A percentile compares a stretch with the other conserved stretches of the same genome.
These are phyloP conservation scores for Suillia variegata DNA, from an alignment of 2,888 invertebrate genomes.

Conservation along the genomic window DNA sequence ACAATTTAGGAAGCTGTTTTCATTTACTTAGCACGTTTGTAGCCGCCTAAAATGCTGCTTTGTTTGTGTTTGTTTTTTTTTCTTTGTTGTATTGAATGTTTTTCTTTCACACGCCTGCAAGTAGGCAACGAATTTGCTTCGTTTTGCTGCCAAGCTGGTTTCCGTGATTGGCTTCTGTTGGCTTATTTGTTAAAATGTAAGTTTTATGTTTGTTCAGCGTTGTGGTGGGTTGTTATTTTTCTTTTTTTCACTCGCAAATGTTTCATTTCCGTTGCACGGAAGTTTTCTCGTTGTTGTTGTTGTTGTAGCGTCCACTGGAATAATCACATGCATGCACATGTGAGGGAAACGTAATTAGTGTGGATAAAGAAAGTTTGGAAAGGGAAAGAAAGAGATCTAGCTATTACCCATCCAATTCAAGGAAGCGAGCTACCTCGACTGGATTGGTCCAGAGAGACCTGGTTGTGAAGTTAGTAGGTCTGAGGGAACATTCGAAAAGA, in stretches of 20 bases:
- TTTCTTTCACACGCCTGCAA: neutral
- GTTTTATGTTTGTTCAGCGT: constrained; percentile 14
- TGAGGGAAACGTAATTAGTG: no score
- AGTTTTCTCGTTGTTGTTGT: neutral
- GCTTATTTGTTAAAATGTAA: constrained; percentile 11
- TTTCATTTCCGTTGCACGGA: neutral
- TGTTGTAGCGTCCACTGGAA: no score
- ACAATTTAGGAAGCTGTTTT: no score
- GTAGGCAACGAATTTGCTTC: neutral
- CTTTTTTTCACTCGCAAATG: constrained; percentile 18
- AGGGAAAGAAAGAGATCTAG: no score
- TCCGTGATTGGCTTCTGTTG: constrained; percentile 6
- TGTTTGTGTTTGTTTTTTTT: neutral
- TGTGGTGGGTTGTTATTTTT: constrained; percentile 6
- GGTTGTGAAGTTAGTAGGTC: no score
- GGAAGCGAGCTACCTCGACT: no score
- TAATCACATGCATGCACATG: no score
- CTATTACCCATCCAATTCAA: no score
- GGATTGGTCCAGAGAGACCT: no score
- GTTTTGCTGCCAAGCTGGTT: constrained; percentile 9
- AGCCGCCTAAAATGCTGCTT: neutral
- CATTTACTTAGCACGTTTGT: no score
- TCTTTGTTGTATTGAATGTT: neutral
- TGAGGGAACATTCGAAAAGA: no score
- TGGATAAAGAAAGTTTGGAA: no score